Evolutionary conservation across 1,140 invertebrate genomes (phyloP).

Genomic region (Drosophila fuyamai): DNA sequence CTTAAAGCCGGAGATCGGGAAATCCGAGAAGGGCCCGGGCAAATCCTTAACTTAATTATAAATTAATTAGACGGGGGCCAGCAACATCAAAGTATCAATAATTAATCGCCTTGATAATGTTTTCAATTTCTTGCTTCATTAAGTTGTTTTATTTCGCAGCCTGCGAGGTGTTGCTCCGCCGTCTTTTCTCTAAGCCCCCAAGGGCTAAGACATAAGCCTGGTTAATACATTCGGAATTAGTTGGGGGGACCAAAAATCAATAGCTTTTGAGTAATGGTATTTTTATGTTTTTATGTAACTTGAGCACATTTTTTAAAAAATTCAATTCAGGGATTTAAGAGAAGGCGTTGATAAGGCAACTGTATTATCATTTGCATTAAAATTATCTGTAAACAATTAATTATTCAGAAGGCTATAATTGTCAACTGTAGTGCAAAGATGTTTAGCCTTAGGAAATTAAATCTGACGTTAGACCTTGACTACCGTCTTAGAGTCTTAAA

Average conservation of each 20-base stretch:
- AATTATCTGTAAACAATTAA: no score
- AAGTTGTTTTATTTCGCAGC: conserved; percentile 64
- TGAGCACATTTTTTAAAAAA: no score
- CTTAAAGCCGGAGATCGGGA: conserved; percentile 2
- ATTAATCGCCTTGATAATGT: conserved; percentile 82
- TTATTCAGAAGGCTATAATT: no score
- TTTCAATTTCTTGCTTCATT: conserved; percentile 83
- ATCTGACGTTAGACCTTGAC: no score
- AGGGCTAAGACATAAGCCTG: conserved; percentile 51
- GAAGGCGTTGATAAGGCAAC: no score
- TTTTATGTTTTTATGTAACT: background rate
- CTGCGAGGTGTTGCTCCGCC: conserved; percentile 39
- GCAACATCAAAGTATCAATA: conserved; percentile 80
- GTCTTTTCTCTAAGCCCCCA: conserved; percentile 55
- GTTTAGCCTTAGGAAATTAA: no score
- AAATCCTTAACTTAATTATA: conserved; percentile 81
- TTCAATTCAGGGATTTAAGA: no score
- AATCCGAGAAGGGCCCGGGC: conserved; percentile 12
- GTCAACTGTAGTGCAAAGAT: no score
- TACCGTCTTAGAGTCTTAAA: no score
- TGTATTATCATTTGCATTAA: no score
- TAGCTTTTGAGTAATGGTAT: conserved; percentile 16
- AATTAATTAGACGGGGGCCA: conserved; percentile 70
- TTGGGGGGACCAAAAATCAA: conserved; percentile 40
- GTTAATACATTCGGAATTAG: conserved; percentile 65